Evolutionary conservation across 2,797 vertebrate genomes (phyloP).

Genomic region (Muscicapa striata): DNA sequence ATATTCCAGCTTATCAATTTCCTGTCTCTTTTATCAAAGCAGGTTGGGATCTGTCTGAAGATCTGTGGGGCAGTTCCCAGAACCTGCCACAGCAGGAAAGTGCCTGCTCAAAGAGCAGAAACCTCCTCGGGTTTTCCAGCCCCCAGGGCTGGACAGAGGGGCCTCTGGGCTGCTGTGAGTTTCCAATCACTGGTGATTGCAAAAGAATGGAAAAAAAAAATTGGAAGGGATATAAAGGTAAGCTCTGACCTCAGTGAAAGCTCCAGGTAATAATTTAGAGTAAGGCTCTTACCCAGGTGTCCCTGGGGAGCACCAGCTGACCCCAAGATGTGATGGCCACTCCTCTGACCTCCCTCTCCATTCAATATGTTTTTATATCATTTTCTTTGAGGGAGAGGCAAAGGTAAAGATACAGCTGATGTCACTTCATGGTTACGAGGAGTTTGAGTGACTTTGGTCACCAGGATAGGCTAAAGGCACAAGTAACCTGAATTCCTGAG

Average conservation of each 20-base stretch:
- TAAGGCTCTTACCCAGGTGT: background rate
- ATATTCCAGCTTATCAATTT: background rate
- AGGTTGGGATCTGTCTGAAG: background rate
- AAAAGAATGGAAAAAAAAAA: background rate
- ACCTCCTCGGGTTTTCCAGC: background rate
- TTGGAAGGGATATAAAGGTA: rapidly evolving
- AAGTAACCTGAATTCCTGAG: background rate
- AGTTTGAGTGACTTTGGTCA: background rate
- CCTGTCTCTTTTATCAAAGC: background rate
- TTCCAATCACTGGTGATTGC: background rate
- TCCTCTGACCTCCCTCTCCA: background rate
- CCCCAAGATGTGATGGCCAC: background rate
- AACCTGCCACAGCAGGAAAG: background rate
- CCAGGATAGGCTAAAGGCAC: background rate
- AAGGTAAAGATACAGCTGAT: background rate
- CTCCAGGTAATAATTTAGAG: background rate
- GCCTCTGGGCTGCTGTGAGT: background rate
- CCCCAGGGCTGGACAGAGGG: background rate
- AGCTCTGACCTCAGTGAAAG: background rate
- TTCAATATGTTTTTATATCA: background rate
- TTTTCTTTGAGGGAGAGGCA: background rate
- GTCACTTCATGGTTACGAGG: background rate
- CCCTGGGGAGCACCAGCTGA: background rate
- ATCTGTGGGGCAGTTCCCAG: background rate
- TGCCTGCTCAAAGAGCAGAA: background rate